Evolutionary conservation across 2,888 invertebrate species (phyloP).

Genomic region (Mythimna impura): DNA sequence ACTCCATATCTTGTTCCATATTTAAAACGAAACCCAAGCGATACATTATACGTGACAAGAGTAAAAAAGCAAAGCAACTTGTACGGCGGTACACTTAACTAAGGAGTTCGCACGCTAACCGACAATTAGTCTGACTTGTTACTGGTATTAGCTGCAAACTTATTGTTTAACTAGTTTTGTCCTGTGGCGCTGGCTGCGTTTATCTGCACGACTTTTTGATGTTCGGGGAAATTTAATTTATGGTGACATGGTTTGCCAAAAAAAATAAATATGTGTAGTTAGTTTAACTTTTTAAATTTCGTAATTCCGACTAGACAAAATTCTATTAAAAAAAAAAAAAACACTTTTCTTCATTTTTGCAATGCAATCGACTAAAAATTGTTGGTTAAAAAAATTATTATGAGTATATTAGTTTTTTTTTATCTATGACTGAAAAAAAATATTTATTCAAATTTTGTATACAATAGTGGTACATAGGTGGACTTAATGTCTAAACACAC

Average conservation of each 20-base stretch:
- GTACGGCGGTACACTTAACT: constrained; percentile 53
- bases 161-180: constrained; percentile 53
- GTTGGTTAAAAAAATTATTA: too few species aligned
- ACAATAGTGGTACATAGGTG: too few species aligned
- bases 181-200: constrained; percentile 23
- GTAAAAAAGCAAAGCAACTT: constrained; percentile 57
- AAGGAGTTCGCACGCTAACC: constrained; percentile 69
- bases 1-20: constrained; percentile 40
- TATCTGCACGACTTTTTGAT: constrained; percentile 33
- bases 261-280: not conserved
- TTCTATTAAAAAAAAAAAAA: too few species aligned
- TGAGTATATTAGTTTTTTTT: too few species aligned
- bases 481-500: too few species aligned
- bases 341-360: too few species aligned
- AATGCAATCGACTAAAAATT: too few species aligned
- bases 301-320: too few species aligned
- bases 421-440: too few species aligned
- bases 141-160: constrained; percentile 55
- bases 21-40: constrained; percentile 49
- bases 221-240: not conserved
- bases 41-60: constrained; percentile 53
- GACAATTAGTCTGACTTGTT: constrained; percentile 68
- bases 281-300: too few species aligned
- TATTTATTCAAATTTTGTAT: too few species aligned
- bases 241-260: not conserved